Conservation (phyloP, 2,113 vertebrate genomes). For the Bubo bubo region DNA sequence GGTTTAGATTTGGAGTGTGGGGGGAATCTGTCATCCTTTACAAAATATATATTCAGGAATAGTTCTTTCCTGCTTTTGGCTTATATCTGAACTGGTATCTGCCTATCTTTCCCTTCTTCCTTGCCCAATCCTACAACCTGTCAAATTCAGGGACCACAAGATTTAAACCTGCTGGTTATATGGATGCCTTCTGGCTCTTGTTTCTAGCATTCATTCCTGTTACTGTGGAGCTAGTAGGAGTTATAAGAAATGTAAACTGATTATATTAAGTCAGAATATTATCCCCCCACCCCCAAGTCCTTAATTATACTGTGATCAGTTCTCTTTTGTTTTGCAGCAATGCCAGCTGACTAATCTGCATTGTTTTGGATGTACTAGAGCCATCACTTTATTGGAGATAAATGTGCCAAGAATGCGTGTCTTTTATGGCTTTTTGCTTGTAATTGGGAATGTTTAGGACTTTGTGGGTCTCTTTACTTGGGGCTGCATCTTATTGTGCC, state of each 20-base stretch:
- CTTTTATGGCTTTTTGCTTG: neutral
- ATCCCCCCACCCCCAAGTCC: no score
- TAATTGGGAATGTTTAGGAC: neutral
- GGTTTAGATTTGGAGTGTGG: neutral
- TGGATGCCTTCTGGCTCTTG: neutral
- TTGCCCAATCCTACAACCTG: neutral
- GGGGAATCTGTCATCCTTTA: neutral
- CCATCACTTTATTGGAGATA: neutral
- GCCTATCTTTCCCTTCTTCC: neutral
- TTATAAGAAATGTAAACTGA: neutral
- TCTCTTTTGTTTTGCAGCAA: neutral
- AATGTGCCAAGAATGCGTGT: neutral
- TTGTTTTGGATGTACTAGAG: neutral
- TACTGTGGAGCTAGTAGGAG: neutral
- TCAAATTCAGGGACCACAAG: neutral
- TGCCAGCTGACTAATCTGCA: neutral
- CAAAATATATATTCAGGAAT: neutral
- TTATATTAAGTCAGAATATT: neutral
- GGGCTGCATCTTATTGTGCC: neutral
- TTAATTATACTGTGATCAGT: neutral
- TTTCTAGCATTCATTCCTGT: neutral
- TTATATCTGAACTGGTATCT: neutral
- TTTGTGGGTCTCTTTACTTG: neutral
- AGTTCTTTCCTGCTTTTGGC: neutral
- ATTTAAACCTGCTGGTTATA: neutral